These are phyloP conservation scores for Plotosus lineatus DNA, from an alignment of 2,113 vertebrate species.

Conservation along the genomic window DNA sequence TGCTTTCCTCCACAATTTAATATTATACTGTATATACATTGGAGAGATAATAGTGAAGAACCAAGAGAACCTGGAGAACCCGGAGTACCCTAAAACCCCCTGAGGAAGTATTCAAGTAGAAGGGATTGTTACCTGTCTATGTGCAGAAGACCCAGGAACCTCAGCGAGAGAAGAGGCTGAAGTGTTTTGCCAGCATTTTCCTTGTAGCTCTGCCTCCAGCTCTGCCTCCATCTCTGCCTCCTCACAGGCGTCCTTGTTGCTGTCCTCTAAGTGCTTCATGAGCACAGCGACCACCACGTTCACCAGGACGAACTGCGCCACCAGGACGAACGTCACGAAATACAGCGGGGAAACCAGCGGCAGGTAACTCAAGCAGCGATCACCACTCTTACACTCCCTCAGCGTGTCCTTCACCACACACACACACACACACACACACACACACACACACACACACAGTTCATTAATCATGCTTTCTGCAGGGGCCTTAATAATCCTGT, in stretches of 20 bases:
- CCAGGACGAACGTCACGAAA: constrained; percentile 96
- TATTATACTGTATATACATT: neutral
- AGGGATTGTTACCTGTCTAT: constrained; percentile 48
- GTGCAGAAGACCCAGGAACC: constrained; percentile 49
- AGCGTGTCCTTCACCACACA: constrained; percentile 84
- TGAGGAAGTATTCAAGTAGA: neutral
- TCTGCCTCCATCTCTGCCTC: constrained; percentile 88
- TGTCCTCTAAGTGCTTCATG: constrained; percentile 98
- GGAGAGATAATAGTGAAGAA: neutral
- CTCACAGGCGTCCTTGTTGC: constrained; percentile 95
- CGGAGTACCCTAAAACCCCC: neutral
- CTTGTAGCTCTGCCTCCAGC: constrained; percentile 77
- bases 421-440: constrained; percentile 24
- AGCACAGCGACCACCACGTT: constrained; percentile 97
- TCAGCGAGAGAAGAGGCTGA: constrained; percentile 41
- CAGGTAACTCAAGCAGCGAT: constrained; percentile 92
- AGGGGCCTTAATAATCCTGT: neutral
- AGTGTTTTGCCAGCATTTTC: constrained; percentile 59
- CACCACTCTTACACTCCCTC: constrained; percentile 84
- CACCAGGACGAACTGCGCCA: constrained; percentile 95
- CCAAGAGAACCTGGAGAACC: too few species aligned
- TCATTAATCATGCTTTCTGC: neutral
- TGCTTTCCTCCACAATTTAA: neutral
- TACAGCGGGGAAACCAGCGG: constrained; percentile 94
- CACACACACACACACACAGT: constrained; percentile 31